Evolutionary conservation across 2,888 invertebrate species (phyloP).

Genomic region (Troides oblongomaculatus): DNA sequence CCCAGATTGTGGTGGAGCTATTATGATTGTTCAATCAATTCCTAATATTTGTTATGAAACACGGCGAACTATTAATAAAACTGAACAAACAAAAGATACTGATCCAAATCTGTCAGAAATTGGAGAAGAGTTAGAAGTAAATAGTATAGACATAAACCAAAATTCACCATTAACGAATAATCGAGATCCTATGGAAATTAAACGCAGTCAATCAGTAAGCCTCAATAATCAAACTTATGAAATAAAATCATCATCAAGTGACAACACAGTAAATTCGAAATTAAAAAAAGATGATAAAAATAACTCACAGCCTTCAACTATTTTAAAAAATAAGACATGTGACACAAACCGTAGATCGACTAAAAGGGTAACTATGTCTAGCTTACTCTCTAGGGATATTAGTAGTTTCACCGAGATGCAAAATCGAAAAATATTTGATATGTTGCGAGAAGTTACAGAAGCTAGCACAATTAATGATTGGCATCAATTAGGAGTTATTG

Average conservation of each 20-base stretch:
- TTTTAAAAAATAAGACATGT: conserved; percentile 46
- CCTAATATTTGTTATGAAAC: conserved; percentile 31
- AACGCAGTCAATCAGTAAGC: conserved; percentile 35
- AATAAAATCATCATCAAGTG: conserved; percentile 29
- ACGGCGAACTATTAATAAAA: conserved; percentile 13
- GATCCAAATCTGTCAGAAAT: conserved; percentile 22
- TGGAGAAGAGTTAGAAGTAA: conserved; percentile 29
- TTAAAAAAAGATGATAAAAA: conserved; percentile 31
- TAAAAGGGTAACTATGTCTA: conserved; percentile 64
- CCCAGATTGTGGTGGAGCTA: conserved; percentile 67
- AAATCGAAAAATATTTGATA: conserved; percentile 49
- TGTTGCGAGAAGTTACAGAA: conserved; percentile 58
- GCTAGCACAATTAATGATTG: conserved; percentile 56
- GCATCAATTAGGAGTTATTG: conserved; percentile 57
- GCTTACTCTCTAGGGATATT: conserved; percentile 39
- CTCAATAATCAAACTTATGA: conserved; percentile 17
- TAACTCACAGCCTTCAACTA: conserved; percentile 44
- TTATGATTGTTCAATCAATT: conserved; percentile 59
- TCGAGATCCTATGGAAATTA: conserved; percentile 23
- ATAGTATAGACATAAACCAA: conserved; percentile 23
- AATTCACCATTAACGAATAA: conserved; percentile 7
- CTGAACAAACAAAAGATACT: conserved; percentile 23
- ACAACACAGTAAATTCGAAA: conserved; percentile 28
- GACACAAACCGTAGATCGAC: conserved; percentile 36
- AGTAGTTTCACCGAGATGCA: conserved; percentile 36